A percentile compares a stretch with the other conserved stretches of the same genome.
These are phyloP conservation scores for Echinarachnius parma DNA, from an alignment of 53 echinoderm and acorn worm species.

Conservation along the genomic window DNA sequence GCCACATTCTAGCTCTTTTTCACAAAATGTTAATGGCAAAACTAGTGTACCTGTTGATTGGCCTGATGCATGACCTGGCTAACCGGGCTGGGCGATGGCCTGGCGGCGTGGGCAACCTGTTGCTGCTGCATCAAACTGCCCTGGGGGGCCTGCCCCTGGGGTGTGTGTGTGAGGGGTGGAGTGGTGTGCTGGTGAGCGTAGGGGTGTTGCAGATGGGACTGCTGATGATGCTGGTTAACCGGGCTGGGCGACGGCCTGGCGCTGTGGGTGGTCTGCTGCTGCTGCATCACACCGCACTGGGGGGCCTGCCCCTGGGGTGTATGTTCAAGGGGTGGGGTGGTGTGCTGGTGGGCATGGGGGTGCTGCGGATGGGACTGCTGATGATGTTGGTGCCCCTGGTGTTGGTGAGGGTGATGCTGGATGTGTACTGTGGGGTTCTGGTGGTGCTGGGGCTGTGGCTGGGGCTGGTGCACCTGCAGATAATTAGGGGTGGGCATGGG, in stretches of 20 bases:
- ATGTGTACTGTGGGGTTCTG: too few relatives aligned
- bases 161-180: too few relatives aligned
- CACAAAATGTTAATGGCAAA: too few relatives aligned
- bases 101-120: too few relatives aligned
- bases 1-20: too few relatives aligned
- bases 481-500: slow-evolving; percentile 43
- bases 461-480: slow-evolving; percentile 58
- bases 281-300: slow-evolving; percentile 68
- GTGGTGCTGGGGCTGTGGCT: slow-evolving; percentile 57
- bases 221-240: too few relatives aligned
- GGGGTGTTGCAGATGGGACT: too few relatives aligned
- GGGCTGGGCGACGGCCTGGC: slow-evolving; percentile 64
- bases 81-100: too few relatives aligned
- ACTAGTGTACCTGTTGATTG: slow-evolving; percentile 36
- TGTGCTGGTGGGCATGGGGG: slow-evolving; percentile 55
- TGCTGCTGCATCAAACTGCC: too few relatives aligned
- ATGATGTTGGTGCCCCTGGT: slow-evolving; percentile 24
- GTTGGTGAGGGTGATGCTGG: slow-evolving; percentile 56
- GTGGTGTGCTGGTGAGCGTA: too few relatives aligned
- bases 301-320: slow-evolving; percentile 43
- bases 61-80: slow-evolving; percentile 43
- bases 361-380: slow-evolving; percentile 45
- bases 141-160: too few relatives aligned
- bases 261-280: slow-evolving; percentile 51
- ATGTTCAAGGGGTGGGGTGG: slow-evolving; percentile 57